phyloP scores from a whole-genome alignment of 2,113 vertebrate species.

The Hippocampus abdominalis region DNA sequence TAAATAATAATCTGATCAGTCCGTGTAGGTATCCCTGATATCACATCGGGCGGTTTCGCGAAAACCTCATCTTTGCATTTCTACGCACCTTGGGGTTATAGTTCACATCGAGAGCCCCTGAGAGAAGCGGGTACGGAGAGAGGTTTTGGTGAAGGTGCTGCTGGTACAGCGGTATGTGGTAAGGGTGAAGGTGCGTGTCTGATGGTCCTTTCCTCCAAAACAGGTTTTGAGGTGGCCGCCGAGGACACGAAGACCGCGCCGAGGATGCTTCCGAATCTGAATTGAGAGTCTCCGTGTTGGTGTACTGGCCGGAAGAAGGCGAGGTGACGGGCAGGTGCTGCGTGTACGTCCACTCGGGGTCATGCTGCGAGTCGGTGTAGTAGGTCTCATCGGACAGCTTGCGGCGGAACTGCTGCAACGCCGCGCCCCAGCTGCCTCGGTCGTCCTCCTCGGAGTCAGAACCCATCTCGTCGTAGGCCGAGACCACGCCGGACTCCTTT shows the following conservation, averaged over 20 bases:
- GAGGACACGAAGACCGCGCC: slow-evolving; percentile 69
- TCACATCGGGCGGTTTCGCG: neutral
- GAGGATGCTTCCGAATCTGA: slow-evolving; percentile 89
- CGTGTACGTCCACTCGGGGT: slow-evolving; percentile 74
- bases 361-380: slow-evolving; percentile 73
- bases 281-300: slow-evolving; percentile 81
- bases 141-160: slow-evolving; percentile 52
- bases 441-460: slow-evolving; percentile 78
- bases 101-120: slow-evolving; percentile 83
- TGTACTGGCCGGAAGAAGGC: slow-evolving; percentile 78
- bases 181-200: slow-evolving; percentile 54
- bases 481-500: slow-evolving; percentile 80
- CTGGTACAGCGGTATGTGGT: slow-evolving; percentile 48
- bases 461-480: slow-evolving; percentile 89
- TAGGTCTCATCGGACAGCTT: slow-evolving; percentile 74
- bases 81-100: slow-evolving; percentile 81
- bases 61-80: neutral
- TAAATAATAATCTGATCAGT: too few species aligned
- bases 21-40: neutral
- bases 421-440: slow-evolving; percentile 61
- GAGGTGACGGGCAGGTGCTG: slow-evolving; percentile 75
- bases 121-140: slow-evolving; percentile 39
- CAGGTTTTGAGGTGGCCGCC: slow-evolving; percentile 54
- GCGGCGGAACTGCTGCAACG: slow-evolving; percentile 59
- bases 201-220: slow-evolving; percentile 69